Conservation (phyloP, 2,888 invertebrate genomes). For the Isoperla grammatica region DNA sequence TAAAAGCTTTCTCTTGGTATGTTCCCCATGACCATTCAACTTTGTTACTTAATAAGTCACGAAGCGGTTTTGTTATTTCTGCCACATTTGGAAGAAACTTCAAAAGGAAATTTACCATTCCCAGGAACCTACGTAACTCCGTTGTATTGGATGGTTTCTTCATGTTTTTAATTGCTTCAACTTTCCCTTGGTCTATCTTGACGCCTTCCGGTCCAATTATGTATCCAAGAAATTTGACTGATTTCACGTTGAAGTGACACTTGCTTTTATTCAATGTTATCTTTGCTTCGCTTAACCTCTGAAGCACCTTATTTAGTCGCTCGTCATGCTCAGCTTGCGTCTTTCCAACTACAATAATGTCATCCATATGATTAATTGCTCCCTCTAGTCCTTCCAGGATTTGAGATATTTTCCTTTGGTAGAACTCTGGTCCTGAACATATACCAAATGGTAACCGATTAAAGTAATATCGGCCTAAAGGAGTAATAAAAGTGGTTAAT, state of each 20-base stretch:
- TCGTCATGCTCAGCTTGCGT: slow-evolving; percentile 5
- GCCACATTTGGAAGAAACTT: slow-evolving; percentile 28
- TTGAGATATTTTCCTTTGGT: slow-evolving; percentile 24
- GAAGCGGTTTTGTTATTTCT: slow-evolving; percentile 31
- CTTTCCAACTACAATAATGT: neutral
- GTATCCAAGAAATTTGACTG: slow-evolving; percentile 5
- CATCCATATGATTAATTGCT: slow-evolving; percentile 1
- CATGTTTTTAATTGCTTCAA: neutral
- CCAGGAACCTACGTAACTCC: neutral
- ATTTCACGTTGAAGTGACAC: neutral
- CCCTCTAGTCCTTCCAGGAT: slow-evolving; percentile 18
- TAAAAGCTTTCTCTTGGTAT: slow-evolving; percentile 33
- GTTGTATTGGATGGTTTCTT: neutral
- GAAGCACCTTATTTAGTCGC: neutral
- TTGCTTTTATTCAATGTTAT: neutral
- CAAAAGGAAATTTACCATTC: neutral
- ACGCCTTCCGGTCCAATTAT: neutral
- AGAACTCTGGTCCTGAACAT: slow-evolving; percentile 25
- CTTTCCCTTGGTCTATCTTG: neutral
- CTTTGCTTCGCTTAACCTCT: neutral
- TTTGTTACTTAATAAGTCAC: slow-evolving; percentile 32
- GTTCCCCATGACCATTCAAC: slow-evolving; percentile 32
- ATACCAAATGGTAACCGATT: slow-evolving; percentile 28
- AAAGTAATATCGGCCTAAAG: slow-evolving; percentile 26
- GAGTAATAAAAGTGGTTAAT: slow-evolving; percentile 33